Percentiles rank a stretch among this genome's conserved stretches.
Evolutionary conservation across 2,888 invertebrate genomes (phyloP).

Genomic region (Polylopha cassiicola): DNA sequence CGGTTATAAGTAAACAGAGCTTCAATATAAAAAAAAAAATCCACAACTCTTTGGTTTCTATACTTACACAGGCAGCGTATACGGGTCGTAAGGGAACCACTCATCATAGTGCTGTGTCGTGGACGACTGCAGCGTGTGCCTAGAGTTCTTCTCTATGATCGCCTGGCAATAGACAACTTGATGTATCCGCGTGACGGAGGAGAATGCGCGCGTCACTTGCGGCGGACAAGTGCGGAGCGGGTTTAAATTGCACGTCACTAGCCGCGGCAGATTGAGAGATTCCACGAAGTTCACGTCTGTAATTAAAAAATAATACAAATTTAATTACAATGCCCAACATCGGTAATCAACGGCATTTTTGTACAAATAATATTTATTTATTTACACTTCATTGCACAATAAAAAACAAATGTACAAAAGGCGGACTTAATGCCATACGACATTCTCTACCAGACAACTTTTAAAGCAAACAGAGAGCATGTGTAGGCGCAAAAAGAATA

Average conservation of each 20-base stretch:
- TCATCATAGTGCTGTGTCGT: slow-evolving; percentile 74
- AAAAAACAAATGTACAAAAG: too few species aligned
- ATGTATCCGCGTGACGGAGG: slow-evolving; percentile 87
- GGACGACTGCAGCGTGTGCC: slow-evolving; percentile 68
- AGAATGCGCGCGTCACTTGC: slow-evolving; percentile 87
- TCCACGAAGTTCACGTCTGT: slow-evolving; percentile 88
- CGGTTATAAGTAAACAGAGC: too few species aligned
- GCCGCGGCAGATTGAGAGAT: slow-evolving; percentile 88
- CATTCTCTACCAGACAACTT: too few species aligned
- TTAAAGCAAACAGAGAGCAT: too few species aligned
- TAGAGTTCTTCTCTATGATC: slow-evolving; percentile 89
- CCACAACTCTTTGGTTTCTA: too few species aligned
- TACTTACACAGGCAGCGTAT: slow-evolving; percentile 81
- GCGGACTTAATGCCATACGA: too few species aligned
- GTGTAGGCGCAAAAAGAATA: too few species aligned
- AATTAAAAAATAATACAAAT: too few species aligned
- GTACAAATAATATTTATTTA: too few species aligned
- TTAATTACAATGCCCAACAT: too few species aligned
- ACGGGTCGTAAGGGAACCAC: slow-evolving; percentile 96
- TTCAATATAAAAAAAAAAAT: neutral
- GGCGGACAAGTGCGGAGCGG: slow-evolving; percentile 90
- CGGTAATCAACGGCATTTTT: too few species aligned
- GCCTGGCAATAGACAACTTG: slow-evolving; percentile 96
- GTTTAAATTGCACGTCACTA: slow-evolving; percentile 91
- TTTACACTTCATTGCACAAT: too few species aligned